These are phyloP conservation scores for Eclectus roratus DNA, from an alignment of 2,113 vertebrate genomes.

Conservation along the genomic window DNA sequence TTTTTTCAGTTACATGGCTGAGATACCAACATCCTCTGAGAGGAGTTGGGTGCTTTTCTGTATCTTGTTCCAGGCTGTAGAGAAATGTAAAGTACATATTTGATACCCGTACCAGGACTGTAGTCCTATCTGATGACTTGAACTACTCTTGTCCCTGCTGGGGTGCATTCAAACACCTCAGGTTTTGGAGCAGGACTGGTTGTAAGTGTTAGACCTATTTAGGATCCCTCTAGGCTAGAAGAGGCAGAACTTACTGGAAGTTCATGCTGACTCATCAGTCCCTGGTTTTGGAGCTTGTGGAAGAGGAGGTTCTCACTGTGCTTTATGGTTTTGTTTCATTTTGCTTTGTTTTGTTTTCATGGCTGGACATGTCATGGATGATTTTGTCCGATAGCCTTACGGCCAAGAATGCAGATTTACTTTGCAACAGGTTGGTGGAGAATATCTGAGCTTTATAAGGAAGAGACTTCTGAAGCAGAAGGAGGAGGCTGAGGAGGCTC, in stretches of 20 bases:
- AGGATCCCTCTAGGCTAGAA: slow-evolving; percentile 18
- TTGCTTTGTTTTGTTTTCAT: neutral
- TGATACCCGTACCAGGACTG: neutral
- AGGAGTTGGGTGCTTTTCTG: neutral
- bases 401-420: neutral
- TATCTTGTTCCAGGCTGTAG: neutral
- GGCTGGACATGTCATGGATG: neutral
- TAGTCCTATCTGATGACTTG: neutral
- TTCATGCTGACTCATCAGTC: slow-evolving; percentile 5
- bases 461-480: neutral
- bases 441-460: neutral
- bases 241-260: slow-evolving; percentile 46
- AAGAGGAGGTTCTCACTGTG: slow-evolving; percentile 21
- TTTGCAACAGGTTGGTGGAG: neutral
- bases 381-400: neutral
- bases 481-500: neutral
- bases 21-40: neutral
- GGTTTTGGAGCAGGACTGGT: neutral
- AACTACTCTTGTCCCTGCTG: neutral
- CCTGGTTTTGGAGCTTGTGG: neutral
- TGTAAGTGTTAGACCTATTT: neutral
- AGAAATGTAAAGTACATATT: neutral
- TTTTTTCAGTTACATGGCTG: neutral
- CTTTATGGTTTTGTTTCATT: neutral
- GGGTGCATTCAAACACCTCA: neutral